Evolutionary conservation across 1,140 invertebrate genomes (phyloP).

Genomic region (Bombus sylvicola): DNA sequence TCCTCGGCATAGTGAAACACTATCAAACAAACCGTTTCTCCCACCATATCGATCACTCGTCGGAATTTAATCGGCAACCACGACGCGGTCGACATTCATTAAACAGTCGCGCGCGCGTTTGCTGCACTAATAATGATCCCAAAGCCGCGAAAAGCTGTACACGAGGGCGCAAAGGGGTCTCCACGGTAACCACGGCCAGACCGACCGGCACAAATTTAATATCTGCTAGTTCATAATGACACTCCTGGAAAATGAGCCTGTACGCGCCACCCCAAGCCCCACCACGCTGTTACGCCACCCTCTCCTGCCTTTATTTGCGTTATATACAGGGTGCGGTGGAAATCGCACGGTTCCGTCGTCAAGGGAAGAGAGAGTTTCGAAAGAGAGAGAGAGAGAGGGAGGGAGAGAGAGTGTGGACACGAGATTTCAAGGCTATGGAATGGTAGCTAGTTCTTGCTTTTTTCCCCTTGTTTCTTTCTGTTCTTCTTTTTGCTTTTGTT

Average conservation of each 20-base stretch:
- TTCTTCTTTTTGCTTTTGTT: background rate
- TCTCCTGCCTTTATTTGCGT: constrained; percentile 53
- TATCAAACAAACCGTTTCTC: constrained; percentile 35
- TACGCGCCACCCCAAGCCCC: background rate
- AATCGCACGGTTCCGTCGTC: background rate
- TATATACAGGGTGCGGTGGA: constrained; percentile 22
- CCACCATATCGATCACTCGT: constrained; percentile 54
- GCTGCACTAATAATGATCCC: constrained; percentile 68
- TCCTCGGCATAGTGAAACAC: background rate
- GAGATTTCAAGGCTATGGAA: constrained; percentile 17
- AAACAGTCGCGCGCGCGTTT: constrained; percentile 55
- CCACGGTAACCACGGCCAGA: constrained; percentile 66
- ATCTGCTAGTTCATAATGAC: constrained; percentile 72
- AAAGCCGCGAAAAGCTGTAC: constrained; percentile 66
- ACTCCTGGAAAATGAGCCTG: constrained; percentile 69
- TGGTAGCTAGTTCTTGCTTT: background rate
- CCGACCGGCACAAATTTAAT: constrained; percentile 71
- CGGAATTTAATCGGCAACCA: constrained; percentile 63
- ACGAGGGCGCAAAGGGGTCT: constrained; percentile 63
- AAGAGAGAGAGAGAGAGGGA: background rate
- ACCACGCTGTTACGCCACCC: background rate
- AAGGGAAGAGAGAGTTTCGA: background rate
- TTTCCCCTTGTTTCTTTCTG: no score
- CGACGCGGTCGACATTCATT: constrained; percentile 60
- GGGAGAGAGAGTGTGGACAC: background rate